Evolutionary conservation across 2,888 invertebrate genomes (phyloP).

Genomic region (Diarsia rubi): DNA sequence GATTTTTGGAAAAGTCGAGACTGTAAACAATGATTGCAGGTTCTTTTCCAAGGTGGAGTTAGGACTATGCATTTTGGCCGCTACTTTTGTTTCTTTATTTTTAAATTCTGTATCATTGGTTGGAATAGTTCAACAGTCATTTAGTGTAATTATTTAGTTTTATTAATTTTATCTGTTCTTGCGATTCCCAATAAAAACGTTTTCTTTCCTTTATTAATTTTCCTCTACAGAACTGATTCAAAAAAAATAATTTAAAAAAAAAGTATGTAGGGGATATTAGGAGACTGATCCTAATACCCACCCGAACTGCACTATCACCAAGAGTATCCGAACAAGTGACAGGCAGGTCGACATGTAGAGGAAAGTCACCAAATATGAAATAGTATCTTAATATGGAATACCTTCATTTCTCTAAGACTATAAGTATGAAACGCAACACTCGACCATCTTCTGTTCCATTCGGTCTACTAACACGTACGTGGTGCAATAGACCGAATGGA

Average conservation of each 20-base stretch:
- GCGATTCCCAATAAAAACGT: not conserved
- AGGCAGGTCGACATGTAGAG: conserved; percentile 61
- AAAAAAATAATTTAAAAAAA: not conserved
- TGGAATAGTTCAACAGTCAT: not conserved
- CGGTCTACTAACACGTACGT: too few relatives aligned
- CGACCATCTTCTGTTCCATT: too few relatives aligned
- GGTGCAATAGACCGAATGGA: too few relatives aligned
- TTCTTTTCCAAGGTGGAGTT: not conserved
- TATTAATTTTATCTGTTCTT: not conserved
- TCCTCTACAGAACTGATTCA: too few relatives aligned
- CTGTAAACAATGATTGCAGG: not conserved
- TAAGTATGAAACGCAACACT: too few relatives aligned
- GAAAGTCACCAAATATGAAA: too few relatives aligned
- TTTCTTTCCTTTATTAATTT: not conserved
- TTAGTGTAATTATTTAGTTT: not conserved
- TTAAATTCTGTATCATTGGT: not conserved
- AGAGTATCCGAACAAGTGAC: conserved; percentile 52
- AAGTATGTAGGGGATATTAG: not conserved
- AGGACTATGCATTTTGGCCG: not conserved
- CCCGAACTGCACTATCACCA: conserved; percentile 32
- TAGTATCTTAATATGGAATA: too few relatives aligned
- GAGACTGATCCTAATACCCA: not conserved
- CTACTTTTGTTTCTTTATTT: not conserved
- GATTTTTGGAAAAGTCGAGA: not conserved
- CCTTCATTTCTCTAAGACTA: too few relatives aligned